Conservation (phyloP, 2,113 vertebrate genomes). For the Corythaeola cristata region DNA sequence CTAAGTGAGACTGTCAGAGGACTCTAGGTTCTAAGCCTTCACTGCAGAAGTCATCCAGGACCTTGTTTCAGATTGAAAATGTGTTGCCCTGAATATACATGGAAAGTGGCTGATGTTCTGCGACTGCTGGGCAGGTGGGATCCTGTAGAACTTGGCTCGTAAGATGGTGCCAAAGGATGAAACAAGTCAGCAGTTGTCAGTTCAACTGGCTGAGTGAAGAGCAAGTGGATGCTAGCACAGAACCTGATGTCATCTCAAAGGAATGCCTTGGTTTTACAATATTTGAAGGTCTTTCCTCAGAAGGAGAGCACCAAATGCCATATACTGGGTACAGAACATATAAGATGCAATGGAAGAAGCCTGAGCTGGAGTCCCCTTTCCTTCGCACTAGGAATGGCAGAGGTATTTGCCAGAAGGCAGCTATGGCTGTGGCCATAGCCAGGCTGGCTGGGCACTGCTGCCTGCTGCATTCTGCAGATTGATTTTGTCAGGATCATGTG, state of each 20-base stretch:
- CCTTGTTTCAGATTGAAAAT: background rate
- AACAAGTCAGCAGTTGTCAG: background rate
- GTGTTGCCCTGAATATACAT: accelerated
- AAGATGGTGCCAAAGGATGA: background rate
- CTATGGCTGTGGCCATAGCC: background rate
- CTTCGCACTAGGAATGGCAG: background rate
- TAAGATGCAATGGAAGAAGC: background rate
- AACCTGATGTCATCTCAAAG: background rate
- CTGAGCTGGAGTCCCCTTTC: background rate
- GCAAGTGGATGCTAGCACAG: background rate
- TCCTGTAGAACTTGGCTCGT: background rate
- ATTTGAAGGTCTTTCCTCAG: background rate
- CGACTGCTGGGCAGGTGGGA: background rate
- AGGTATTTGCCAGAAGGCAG: background rate
- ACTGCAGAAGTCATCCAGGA: background rate
- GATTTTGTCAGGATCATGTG: accelerated
- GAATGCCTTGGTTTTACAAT: background rate
- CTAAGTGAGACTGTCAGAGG: background rate
- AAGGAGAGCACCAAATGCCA: background rate
- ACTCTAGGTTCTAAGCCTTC: background rate
- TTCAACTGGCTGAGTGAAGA: background rate
- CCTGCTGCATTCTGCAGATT: background rate
- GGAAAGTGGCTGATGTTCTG: background rate
- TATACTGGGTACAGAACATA: accelerated
- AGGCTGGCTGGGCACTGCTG: background rate